Percentiles rank a stretch among this genome's conserved stretches.
phyloP scores from a whole-genome alignment of 2,888 invertebrate genomes.

The Ptycholaimellus sp. region DNA sequence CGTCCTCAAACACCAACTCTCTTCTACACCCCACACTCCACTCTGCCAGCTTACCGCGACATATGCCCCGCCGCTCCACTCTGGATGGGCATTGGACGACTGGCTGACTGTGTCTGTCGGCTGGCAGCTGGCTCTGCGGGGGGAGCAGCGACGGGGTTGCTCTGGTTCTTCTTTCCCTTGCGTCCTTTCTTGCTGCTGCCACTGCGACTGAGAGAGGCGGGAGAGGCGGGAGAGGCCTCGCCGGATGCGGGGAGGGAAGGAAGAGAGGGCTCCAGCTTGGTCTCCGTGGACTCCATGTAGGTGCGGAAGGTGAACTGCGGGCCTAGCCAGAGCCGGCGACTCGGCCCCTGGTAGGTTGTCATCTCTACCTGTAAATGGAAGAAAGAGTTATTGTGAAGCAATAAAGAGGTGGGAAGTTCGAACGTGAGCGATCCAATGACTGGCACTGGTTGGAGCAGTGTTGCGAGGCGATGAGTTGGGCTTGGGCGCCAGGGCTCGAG shows the following conservation, averaged over 20 bases:
- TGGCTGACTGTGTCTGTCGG: too few species aligned
- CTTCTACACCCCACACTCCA: background rate
- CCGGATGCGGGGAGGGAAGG: background rate
- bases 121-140: too few species aligned
- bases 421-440: conserved; percentile 4
- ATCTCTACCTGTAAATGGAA: conserved; percentile 53
- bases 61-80: background rate
- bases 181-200: too few species aligned
- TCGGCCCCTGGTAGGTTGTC: conserved; percentile 82
- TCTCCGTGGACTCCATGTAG: conserved; percentile 23
- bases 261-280: background rate
- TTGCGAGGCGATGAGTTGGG: background rate
- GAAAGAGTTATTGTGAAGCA: background rate
- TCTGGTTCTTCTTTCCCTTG: too few species aligned
- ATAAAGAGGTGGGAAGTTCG: background rate
- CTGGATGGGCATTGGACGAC: too few species aligned
- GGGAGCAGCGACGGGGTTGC: too few species aligned
- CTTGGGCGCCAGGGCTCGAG: too few species aligned
- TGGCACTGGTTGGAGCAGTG: background rate
- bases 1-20: conserved; percentile 3
- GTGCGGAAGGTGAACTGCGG: conserved; percentile 97
- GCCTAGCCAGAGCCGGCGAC: conserved; percentile 79
- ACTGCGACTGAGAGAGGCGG: too few species aligned
- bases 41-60: background rate
- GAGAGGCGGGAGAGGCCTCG: background rate